Base-by-base conservation (phyloP, 2,888 invertebrate genomes). In the Pyrgus malvae region DNA sequence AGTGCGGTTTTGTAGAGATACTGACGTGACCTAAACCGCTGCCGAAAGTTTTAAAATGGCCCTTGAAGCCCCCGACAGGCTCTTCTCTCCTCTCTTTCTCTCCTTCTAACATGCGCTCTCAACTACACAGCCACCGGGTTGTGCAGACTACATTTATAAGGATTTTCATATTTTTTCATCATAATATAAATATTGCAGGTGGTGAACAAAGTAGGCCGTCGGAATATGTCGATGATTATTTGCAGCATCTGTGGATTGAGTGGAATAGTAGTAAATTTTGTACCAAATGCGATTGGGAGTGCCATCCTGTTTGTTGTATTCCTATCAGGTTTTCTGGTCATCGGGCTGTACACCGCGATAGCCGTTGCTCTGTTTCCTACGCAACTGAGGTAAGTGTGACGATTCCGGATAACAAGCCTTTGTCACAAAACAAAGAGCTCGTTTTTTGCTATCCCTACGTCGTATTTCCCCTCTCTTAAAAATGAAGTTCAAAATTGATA, bases 321-420 rank as follows among this genome's bases (percentile, higher is more conserved):
- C 14, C 23, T 41, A 3, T 8, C 21, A 8, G 41, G 41, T 8
- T 41, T 41, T 7, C 23, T 41, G 8, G 41, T 41, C 1, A 41
- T 41, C 11, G 41, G 41, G 23, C 23, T 41, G 41, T 41, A 41
- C 21, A 41, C 41, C 1, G 41, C 41, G 3, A 25, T 41, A 41
- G 23, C 41, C 3, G 41, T 41, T 6, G 12, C 41, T 1, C 12
- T 41, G 6, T 41, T 41, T 14, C 41, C 41, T 2, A 41, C 41
- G 3, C 25, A 14, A 9, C 4, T 41, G 12, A 41, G 41, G 41
- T 41, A 25, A 14, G 25, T 14, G 37, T 1, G 11, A 3, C 3
- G 1, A n/a, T 4, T 29, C 9, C n/a, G 1, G 6, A 6, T 21
- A 21, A 21, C 21, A 21, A 3, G 6, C 6, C n/a, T n/a, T n/a